These are phyloP conservation scores for Anolis apletophallus DNA, from an alignment of 2,797 vertebrate genomes.

Conservation along the genomic window DNA sequence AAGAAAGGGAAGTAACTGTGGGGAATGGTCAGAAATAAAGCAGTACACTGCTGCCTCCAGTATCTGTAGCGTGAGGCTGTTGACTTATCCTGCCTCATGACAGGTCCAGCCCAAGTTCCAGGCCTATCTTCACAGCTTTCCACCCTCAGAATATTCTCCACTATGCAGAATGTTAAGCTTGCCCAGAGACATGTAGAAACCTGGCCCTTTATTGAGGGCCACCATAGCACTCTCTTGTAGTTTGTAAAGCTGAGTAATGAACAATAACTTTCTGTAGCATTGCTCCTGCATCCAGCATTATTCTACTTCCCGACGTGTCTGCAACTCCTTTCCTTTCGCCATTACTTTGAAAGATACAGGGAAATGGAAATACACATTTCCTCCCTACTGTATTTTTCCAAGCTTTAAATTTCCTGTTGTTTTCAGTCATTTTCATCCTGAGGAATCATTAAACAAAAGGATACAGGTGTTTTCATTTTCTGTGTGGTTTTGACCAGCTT, in stretches of 20 bases:
- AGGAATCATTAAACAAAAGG: not conserved
- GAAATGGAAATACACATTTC: slow-evolving; percentile 2
- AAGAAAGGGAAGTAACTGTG: too few species aligned
- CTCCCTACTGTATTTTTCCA: slow-evolving; percentile 21
- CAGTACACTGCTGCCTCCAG: too few species aligned
- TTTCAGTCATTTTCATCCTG: slow-evolving; percentile 20
- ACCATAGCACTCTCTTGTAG: too few species aligned
- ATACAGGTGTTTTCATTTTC: not conserved
- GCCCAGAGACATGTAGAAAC: not conserved
- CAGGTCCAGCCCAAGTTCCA: too few species aligned
- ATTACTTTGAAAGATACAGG: not conserved
- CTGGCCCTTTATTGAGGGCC: not conserved
- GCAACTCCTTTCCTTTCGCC: too few species aligned
- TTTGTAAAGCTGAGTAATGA: too few species aligned
- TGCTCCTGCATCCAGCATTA: not conserved
- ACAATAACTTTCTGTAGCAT: not conserved
- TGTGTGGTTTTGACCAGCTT: not conserved
- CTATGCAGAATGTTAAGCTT: not conserved
- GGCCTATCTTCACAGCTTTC: too few species aligned
- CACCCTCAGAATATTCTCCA: not conserved
- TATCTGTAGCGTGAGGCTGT: too few species aligned
- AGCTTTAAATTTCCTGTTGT: slow-evolving; percentile 2
- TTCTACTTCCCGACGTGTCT: not conserved
- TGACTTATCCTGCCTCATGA: too few species aligned
- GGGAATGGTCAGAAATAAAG: too few species aligned